phyloP scores from a whole-genome alignment of 2,888 invertebrate genomes.

The Xylophagus ater region DNA sequence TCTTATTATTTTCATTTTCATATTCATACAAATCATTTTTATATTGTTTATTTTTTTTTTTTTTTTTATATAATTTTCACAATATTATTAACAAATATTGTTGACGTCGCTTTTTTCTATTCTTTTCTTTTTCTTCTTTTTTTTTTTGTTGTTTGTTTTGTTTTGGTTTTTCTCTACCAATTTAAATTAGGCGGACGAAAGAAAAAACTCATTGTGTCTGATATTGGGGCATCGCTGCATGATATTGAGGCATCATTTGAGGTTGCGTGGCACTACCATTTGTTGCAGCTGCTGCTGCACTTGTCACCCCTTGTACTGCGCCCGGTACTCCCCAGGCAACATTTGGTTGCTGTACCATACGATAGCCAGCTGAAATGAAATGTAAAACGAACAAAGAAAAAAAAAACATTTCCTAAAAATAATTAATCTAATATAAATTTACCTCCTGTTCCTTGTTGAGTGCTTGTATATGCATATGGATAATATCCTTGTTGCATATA shows the following conservation, averaged over 20 bases:
- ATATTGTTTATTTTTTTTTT: not conserved
- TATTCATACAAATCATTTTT: not conserved
- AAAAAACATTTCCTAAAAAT: not conserved
- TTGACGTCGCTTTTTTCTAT: not conserved
- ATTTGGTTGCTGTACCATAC: slow-evolving; percentile 51
- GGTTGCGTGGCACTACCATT: slow-evolving; percentile 47
- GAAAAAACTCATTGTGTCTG: slow-evolving; percentile 61
- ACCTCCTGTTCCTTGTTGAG: slow-evolving; percentile 53
- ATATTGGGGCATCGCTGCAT: slow-evolving; percentile 66
- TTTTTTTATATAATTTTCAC: too few relatives aligned
- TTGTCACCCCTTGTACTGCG: slow-evolving; percentile 43
- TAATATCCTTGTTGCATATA: slow-evolving; percentile 71
- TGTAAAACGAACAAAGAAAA: not conserved
- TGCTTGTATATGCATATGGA: slow-evolving; percentile 56
- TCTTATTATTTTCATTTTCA: too few relatives aligned
- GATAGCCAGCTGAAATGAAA: slow-evolving; percentile 42
- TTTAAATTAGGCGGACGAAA: slow-evolving; percentile 10
- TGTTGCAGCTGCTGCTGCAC: slow-evolving; percentile 37
- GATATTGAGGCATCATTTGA: slow-evolving; percentile 58
- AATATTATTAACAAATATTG: not conserved
- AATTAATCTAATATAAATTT: slow-evolving; percentile 34
- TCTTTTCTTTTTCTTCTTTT: not conserved
- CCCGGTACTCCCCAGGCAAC: slow-evolving; percentile 43
- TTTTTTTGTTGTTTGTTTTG: slow-evolving; percentile 5
- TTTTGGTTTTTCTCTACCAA: not conserved